These are phyloP conservation scores for Leptogaster cylindrica DNA, from an alignment of 2,888 invertebrate species.

Conservation along the genomic window DNA sequence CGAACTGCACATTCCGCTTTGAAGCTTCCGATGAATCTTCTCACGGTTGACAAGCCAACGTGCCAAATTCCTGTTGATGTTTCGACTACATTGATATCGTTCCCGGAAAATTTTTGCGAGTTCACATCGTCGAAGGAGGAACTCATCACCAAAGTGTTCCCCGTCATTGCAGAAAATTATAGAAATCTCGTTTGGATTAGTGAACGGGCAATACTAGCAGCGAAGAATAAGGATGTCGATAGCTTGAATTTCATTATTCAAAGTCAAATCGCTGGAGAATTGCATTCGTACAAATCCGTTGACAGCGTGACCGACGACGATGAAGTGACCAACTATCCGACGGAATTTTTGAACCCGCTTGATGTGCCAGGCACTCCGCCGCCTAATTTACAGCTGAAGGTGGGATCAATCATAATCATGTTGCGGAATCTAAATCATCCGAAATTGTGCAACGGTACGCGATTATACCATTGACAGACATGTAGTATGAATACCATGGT, in stretches of 20 bases:
- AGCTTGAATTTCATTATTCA: slow-evolving; percentile 48
- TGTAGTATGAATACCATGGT: too few species aligned
- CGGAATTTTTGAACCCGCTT: background rate
- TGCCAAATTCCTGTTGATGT: slow-evolving; percentile 46
- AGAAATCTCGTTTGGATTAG: slow-evolving; percentile 47
- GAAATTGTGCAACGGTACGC: background rate
- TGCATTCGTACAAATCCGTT: slow-evolving; percentile 48
- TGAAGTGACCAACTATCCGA: background rate
- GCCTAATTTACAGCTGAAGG: background rate
- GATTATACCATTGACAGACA: too few species aligned
- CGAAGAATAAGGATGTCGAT: slow-evolving; percentile 51
- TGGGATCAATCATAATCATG: background rate
- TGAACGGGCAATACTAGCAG: slow-evolving; percentile 42
- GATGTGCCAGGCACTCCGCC: background rate
- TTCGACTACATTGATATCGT: slow-evolving; percentile 47
- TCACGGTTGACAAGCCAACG: too few species aligned
- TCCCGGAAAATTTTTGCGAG: slow-evolving; percentile 48
- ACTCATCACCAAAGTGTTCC: slow-evolving; percentile 51
- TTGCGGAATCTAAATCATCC: background rate
- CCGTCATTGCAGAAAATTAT: slow-evolving; percentile 48
- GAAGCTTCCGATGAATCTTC: background rate
- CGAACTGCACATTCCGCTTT: background rate
- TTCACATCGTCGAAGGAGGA: slow-evolving; percentile 47
- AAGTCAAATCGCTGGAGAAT: slow-evolving; percentile 47
- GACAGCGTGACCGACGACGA: slow-evolving; percentile 44